Percentiles rank a stretch among this genome's conserved stretches.
Evolutionary conservation across 1,140 invertebrate genomes (phyloP).

Genomic region (Riptortus pedestris): DNA sequence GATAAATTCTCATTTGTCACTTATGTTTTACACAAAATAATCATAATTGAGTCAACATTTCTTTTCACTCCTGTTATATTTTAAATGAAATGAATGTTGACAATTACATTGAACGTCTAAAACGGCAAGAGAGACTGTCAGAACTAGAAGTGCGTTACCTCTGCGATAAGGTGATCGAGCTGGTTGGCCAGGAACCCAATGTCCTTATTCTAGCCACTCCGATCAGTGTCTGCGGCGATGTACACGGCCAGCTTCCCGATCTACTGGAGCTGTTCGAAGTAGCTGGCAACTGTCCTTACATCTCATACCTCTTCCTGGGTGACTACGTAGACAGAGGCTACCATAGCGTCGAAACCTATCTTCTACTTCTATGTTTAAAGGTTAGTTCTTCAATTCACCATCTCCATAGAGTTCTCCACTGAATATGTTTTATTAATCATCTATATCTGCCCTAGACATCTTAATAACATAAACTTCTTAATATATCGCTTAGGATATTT

Average conservation of each 20-base stretch:
- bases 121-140: conserved; percentile 2
- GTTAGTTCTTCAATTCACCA: conserved; percentile 47
- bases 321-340: conserved; percentile 99
- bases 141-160: conserved; percentile 18
- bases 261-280: conserved; percentile 99
- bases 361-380: conserved; percentile 91
- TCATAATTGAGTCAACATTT: too few species aligned
- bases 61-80: too few species aligned
- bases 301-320: conserved; percentile 99
- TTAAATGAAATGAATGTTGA: conserved; percentile 10
- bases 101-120: conserved; percentile 18
- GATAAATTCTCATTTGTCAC: too few species aligned
- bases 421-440: conserved; percentile 12
- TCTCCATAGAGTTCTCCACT: not conserved
- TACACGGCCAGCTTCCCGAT: conserved; percentile 99
- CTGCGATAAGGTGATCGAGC: conserved; percentile 21
- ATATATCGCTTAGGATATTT: not conserved
- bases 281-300: conserved; percentile 85
- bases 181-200: conserved; percentile 14
- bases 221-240: conserved; percentile 72
- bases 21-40: too few species aligned
- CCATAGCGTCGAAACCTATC: conserved; percentile 99
- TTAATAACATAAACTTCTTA: not conserved
- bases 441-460: not conserved
- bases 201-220: conserved; percentile 1